These are phyloP conservation scores for Carabus problematicus DNA, from an alignment of 2,888 invertebrate genomes.

Conservation along the genomic window DNA sequence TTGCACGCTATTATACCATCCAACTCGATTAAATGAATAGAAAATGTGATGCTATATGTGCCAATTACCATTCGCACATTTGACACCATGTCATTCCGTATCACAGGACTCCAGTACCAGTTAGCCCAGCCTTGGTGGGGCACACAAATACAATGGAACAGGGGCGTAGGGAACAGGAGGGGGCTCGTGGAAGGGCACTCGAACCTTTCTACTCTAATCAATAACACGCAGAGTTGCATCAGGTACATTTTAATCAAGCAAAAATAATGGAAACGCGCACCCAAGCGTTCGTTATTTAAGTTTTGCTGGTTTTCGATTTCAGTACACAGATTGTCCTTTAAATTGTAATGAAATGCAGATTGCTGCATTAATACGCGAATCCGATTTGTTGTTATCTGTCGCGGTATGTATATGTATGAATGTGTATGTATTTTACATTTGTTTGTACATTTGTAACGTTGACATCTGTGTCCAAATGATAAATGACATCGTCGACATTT, in stretches of 20 bases:
- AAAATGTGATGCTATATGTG: slow-evolving; percentile 40
- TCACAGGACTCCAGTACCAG: neutral
- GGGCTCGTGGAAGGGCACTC: neutral
- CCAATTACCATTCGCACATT: slow-evolving; percentile 33
- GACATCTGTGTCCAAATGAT: slow-evolving; percentile 23
- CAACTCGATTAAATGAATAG: slow-evolving; percentile 39
- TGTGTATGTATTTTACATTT: slow-evolving; percentile 3
- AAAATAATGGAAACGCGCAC: slow-evolving; percentile 31
- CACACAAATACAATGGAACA: neutral
- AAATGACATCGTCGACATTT: slow-evolving; percentile 33
- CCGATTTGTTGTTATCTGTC: slow-evolving; percentile 13
- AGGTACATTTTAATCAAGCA: slow-evolving; percentile 42
- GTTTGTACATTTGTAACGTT: slow-evolving; percentile 21
- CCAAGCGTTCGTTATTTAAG: slow-evolving; percentile 22
- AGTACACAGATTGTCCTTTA: slow-evolving; percentile 31
- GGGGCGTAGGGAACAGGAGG: neutral
- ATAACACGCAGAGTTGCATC: slow-evolving; percentile 38
- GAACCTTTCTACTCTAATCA: slow-evolving; percentile 18
- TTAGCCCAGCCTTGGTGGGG: neutral
- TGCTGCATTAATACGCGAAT: slow-evolving; percentile 34
- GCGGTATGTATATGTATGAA: neutral
- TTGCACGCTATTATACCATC: slow-evolving; percentile 22
- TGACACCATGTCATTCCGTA: slow-evolving; percentile 38
- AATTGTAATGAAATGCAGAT: slow-evolving; percentile 42
- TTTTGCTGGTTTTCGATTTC: slow-evolving; percentile 26